A percentile compares a stretch with the other conserved stretches of the same genome.
Conservation (phyloP, 2,797 vertebrate species). For the Rhabdophis nuchalis region DNA sequence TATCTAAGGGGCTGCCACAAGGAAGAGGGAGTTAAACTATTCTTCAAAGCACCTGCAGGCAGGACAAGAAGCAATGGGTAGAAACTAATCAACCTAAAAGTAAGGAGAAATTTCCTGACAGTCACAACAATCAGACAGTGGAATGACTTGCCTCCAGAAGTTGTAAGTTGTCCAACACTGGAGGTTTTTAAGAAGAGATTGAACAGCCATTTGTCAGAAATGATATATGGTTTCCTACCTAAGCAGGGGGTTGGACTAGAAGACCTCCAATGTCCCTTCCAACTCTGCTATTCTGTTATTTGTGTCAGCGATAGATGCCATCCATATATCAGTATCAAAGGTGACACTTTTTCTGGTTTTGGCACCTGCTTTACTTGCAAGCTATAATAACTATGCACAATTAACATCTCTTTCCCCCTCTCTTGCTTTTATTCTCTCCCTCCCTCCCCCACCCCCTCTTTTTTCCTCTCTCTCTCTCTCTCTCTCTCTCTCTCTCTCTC, state of each 20-base stretch:
- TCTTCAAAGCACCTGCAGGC: background rate
- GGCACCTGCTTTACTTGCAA: background rate
- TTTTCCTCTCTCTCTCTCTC: conserved; percentile 28
- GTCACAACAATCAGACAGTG: background rate
- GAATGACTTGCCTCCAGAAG: background rate
- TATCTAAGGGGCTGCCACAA: background rate
- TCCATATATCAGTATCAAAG: background rate
- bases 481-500: conserved; percentile 38
- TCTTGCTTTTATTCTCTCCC: background rate
- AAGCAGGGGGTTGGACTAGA: background rate
- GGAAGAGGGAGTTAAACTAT: background rate
- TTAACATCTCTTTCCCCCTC: background rate
- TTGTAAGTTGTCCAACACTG: background rate
- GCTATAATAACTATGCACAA: background rate
- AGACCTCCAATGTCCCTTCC: background rate
- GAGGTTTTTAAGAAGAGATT: background rate
- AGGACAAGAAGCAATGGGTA: background rate
- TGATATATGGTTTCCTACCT: background rate
- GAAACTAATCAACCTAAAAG: background rate
- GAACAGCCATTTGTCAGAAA: background rate
- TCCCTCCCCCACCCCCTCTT: background rate
- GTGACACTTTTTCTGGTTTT: background rate
- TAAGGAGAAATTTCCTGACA: background rate
- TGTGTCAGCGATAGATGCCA: background rate
- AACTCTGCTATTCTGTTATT: background rate